phyloP scores from a whole-genome alignment of 2,888 invertebrate species.

The Trissolcus brochymenae region DNA sequence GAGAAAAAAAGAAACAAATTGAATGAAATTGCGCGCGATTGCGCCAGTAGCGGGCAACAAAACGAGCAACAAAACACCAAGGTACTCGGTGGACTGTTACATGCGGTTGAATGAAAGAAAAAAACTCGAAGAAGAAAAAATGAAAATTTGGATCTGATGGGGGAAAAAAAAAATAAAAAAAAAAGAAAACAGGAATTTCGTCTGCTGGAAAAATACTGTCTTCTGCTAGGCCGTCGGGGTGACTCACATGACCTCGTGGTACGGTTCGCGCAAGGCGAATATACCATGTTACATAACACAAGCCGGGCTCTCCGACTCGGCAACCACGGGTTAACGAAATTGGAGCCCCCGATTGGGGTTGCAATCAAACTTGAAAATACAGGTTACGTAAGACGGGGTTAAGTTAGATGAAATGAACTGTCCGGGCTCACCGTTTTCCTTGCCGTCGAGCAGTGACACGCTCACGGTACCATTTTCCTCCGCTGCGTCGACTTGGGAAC shows the following conservation, averaged over 20 bases:
- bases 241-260: slow-evolving; percentile 67
- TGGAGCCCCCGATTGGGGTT: background rate
- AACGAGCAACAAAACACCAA: no score
- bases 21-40: no score
- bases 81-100: no score
- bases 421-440: slow-evolving; percentile 31
- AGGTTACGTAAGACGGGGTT: background rate
- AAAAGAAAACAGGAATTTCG: slow-evolving; percentile 10
- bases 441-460: slow-evolving; percentile 70
- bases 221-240: slow-evolving; percentile 63
- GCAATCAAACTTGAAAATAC: background rate
- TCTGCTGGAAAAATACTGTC: slow-evolving; percentile 58
- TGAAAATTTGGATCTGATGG: background rate
- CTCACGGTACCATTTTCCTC: slow-evolving; percentile 71
- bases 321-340: background rate
- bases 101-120: background rate
- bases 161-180: background rate
- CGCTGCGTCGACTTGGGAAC: slow-evolving; percentile 73
- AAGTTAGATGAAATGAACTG: background rate
- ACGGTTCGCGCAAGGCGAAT: slow-evolving; percentile 63
- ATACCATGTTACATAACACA: slow-evolving; percentile 65
- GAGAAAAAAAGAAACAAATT: no score
- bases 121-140: background rate
- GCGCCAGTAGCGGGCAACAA: no score
- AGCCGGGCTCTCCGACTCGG: slow-evolving; percentile 32